Evolutionary conservation across 2,797 vertebrate genomes (phyloP).

Genomic region (Hyperoplus lanceolatus): DNA sequence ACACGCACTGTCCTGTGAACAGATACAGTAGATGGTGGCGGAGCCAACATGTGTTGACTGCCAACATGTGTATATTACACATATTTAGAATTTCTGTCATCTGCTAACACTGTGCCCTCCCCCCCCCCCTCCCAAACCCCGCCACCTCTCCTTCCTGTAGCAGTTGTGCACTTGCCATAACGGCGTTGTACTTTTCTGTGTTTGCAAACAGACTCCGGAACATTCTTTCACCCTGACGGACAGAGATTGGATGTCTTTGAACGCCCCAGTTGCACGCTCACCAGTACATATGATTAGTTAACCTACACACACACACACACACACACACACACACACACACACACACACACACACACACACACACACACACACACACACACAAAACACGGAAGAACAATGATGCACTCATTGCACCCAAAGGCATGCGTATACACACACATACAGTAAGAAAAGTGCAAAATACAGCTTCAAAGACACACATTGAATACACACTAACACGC

Average conservation of each 20-base stretch:
- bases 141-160: neutral
- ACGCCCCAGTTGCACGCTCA: constrained; percentile 33
- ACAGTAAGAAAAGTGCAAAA: constrained; percentile 6
- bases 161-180: constrained; percentile 4
- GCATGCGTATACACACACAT: constrained; percentile 27
- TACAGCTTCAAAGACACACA: constrained; percentile 24
- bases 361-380: constrained; percentile 32
- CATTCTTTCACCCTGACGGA: constrained; percentile 40
- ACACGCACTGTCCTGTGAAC: constrained; percentile 16
- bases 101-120: neutral
- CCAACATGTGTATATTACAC: neutral
- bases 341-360: constrained; percentile 40
- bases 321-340: constrained; percentile 28
- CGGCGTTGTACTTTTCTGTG: constrained; percentile 29
- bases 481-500: constrained; percentile 21
- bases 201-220: constrained; percentile 51
- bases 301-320: constrained; percentile 39
- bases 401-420: constrained; percentile 5
- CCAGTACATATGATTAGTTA: constrained; percentile 58
- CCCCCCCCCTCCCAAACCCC: neutral
- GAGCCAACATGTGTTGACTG: neutral
- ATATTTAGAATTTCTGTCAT: neutral
- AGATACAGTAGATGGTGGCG: neutral
- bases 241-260: constrained; percentile 58
- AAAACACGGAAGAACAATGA: constrained; percentile 18